Evolutionary conservation across 2,797 vertebrate genomes (phyloP).

Genomic region (Myripristis jacobus): DNA sequence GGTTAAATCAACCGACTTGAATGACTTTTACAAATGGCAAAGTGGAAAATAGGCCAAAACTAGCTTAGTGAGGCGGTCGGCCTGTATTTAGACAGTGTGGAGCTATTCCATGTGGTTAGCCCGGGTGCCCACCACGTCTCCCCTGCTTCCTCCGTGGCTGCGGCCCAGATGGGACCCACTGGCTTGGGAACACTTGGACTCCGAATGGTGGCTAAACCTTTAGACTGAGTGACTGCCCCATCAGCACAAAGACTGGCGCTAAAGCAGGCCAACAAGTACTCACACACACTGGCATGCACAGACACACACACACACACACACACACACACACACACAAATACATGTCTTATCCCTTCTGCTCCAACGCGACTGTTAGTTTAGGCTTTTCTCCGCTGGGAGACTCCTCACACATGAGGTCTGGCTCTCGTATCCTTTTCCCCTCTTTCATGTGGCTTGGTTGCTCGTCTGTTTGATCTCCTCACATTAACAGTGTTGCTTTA

Average conservation of each 20-base stretch:
- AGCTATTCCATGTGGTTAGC: constrained; percentile 56
- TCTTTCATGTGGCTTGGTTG: constrained; percentile 62
- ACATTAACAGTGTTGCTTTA: constrained; percentile 48
- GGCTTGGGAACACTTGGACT: constrained; percentile 61
- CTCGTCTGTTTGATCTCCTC: constrained; percentile 71
- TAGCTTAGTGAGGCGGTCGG: constrained; percentile 24
- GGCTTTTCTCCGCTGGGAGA: constrained; percentile 42
- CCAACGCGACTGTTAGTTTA: constrained; percentile 18
- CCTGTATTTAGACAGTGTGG: constrained; percentile 41
- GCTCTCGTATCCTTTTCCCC: constrained; percentile 17
- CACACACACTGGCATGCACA: no score
- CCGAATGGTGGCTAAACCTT: constrained; percentile 55
- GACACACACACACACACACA: constrained; percentile 24
- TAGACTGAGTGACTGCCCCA: constrained; percentile 55
- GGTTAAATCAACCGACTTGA: not conserved
- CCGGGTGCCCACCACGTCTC: constrained; percentile 54
- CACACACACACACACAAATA: constrained; percentile 6
- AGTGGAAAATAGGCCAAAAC: constrained; percentile 41
- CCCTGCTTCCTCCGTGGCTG: constrained; percentile 66
- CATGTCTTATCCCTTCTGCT: not conserved
- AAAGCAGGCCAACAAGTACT: not conserved
- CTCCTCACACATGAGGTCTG: constrained; percentile 59
- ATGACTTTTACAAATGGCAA: constrained; percentile 14
- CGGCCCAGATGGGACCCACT: constrained; percentile 67
- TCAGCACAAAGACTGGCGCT: constrained; percentile 54